Conservation (phyloP, 2,797 vertebrate species). For the Hemibagrus guttatus region DNA sequence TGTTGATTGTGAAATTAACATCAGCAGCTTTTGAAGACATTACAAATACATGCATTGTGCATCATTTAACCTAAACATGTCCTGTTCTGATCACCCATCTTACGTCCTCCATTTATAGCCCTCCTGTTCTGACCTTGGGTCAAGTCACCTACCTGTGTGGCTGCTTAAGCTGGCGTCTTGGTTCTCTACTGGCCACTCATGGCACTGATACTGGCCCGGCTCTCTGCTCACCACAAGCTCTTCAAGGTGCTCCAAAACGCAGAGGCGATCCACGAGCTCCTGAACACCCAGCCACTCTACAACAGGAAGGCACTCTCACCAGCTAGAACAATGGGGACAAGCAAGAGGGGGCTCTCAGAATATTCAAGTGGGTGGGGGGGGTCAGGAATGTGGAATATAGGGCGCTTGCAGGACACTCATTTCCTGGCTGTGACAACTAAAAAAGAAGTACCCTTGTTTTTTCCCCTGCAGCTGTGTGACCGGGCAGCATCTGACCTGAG, state of each 20-base stretch:
- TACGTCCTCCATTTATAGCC: not conserved
- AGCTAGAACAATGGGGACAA: constrained; percentile 61
- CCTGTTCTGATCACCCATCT: not conserved
- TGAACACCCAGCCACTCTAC: constrained; percentile 59
- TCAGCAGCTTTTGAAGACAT: not conserved
- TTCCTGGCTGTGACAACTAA: constrained; percentile 51
- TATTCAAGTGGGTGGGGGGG: constrained; percentile 38
- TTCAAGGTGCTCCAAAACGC: constrained; percentile 54
- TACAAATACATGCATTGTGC: not conserved
- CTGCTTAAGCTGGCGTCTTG: constrained; percentile 50
- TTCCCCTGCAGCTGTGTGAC: constrained; percentile 44
- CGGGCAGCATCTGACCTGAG: constrained; percentile 20
- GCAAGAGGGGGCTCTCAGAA: constrained; percentile 37
- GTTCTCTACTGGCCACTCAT: constrained; percentile 58
- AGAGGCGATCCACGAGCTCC: constrained; percentile 47
- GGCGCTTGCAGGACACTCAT: constrained; percentile 42
- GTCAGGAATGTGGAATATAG: constrained; percentile 48
- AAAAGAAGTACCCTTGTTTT: constrained; percentile 49
- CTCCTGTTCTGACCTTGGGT: not conserved
- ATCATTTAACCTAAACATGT: not conserved
- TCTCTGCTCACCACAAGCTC: constrained; percentile 54
- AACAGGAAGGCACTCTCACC: constrained; percentile 56
- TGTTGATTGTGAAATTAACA: not conserved
- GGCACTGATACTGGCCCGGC: constrained; percentile 35
- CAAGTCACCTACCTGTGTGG: constrained; percentile 63